A percentile compares a stretch with the other conserved stretches of the same genome.
Conservation (phyloP, 2,797 vertebrate species). For the Chelmon rostratus region DNA sequence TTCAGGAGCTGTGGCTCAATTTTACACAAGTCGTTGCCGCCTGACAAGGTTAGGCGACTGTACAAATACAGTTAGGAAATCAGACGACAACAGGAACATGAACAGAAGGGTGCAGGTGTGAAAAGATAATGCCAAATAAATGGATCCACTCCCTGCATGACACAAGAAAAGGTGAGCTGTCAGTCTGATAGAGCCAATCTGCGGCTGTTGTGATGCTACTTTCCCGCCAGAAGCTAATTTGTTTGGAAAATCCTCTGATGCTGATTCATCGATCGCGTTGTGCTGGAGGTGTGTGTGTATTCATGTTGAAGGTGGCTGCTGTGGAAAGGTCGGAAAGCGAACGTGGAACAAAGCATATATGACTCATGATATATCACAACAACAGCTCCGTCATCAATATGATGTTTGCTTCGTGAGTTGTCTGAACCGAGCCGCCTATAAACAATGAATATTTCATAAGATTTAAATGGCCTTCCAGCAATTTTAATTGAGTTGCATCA, state of each 20-base stretch:
- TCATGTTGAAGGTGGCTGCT: background rate
- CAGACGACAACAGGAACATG: slow-evolving; percentile 19
- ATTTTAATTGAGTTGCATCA: slow-evolving; percentile 72
- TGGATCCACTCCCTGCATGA: background rate
- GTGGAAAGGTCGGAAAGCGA: background rate
- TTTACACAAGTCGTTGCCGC: slow-evolving; percentile 53
- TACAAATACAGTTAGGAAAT: slow-evolving; percentile 24
- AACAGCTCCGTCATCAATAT: slow-evolving; percentile 36
- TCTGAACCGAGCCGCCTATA: slow-evolving; percentile 47
- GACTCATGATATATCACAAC: slow-evolving; percentile 46
- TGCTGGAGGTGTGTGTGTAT: background rate
- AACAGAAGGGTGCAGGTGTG: slow-evolving; percentile 29
- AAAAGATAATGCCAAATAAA: slow-evolving; percentile 34
- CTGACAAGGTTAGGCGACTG: slow-evolving; percentile 33
- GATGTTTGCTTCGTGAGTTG: slow-evolving; percentile 54
- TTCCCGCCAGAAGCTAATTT: slow-evolving; percentile 16
- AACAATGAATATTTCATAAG: slow-evolving; percentile 75
- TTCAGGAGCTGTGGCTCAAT: slow-evolving; percentile 44
- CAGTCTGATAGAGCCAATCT: slow-evolving; percentile 24
- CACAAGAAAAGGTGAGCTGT: background rate
- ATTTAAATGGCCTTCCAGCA: slow-evolving; percentile 59
- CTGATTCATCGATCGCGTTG: background rate
- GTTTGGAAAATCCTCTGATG: background rate
- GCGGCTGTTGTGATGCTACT: slow-evolving; percentile 1
- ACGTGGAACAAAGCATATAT: background rate